Conservation (phyloP, 2,888 invertebrate genomes). For the Polymixis flavicincta region DNA sequence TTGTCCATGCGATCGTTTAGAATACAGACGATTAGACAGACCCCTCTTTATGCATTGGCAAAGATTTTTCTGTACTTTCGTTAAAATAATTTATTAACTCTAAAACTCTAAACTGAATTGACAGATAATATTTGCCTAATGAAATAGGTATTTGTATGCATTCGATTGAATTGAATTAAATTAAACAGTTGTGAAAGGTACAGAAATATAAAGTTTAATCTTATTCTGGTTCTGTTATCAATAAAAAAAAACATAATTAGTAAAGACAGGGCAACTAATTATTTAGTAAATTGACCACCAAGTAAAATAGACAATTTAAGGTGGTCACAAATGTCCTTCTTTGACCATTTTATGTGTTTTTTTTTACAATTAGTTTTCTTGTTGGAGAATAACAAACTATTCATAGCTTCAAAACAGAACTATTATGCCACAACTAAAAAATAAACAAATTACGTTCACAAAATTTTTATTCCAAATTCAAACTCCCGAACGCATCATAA, state of each 20-base stretch:
- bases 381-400: not conserved
- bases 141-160: too few relatives aligned
- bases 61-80: not conserved
- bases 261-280: not conserved
- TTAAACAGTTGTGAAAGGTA: too few relatives aligned
- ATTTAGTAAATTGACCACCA: not conserved
- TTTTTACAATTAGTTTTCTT: not conserved
- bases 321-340: not conserved
- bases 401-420: constrained; percentile 1
- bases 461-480: constrained; percentile 50
- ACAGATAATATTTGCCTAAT: too few relatives aligned
- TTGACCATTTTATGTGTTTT: too few relatives aligned
- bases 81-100: not conserved
- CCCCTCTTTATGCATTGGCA: not conserved
- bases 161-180: not conserved
- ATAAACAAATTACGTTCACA: constrained; percentile 48
- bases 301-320: not conserved
- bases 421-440: not conserved
- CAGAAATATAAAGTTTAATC: too few relatives aligned
- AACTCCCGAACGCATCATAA: constrained; percentile 56
- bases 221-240: too few relatives aligned
- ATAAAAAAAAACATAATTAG: too few relatives aligned
- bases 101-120: not conserved
- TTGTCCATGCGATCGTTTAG: constrained; percentile 34
- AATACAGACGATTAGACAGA: constrained; percentile 13